Base-by-base conservation (phyloP, 2,113 vertebrate genomes). In the Tetrax tetrax region DNA sequence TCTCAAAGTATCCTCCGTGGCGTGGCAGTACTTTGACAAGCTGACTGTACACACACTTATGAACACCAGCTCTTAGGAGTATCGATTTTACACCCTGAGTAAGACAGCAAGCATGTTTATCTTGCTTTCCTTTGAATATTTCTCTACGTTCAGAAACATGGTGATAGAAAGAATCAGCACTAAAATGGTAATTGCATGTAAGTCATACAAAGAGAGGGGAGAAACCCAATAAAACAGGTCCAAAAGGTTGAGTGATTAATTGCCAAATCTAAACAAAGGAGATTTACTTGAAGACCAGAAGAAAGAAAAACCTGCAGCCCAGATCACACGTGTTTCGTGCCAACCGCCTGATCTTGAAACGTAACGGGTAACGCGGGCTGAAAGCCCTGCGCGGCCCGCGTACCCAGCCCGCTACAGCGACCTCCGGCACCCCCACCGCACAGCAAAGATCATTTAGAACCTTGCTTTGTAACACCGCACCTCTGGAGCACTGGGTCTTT, bases 381-480 rank as follows among this genome's bases (percentile, higher is more conserved):
- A 61, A 71, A 95, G 60, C 56, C 87, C 89, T 13, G 71, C 33
- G 7, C 0, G 7, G n/a, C 10, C 83, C 71, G 28, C 71, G 71
- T 3, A 57, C 65, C 35, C 2, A 47, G 66, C 2, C 70, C 10
- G 1, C 59, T 14, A 1, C 3, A 56, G 81, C 65, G 74, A 17
- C 28, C 21, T 61, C 88, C 90, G 87, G 90, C 88, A 80, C 64
- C 59, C 57, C 4, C 9, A 41, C 31, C 66, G 38, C 85, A 6
- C 72, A 77, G 82, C 71, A 15, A 28, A 43, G 68, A 56, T 68
- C 95, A 95, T 93, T 96, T 92, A 90, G 63, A 60, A 37, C 68
- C 68, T 41, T 7, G 18, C 83, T 95, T n/a, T 70, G 56, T 24
- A 68, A 66, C 7, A 48, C 1, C 33, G 65, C 22, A 53, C 81